phyloP scores from a whole-genome alignment of 2,113 vertebrate species.

The Scartelaos histophorus region DNA sequence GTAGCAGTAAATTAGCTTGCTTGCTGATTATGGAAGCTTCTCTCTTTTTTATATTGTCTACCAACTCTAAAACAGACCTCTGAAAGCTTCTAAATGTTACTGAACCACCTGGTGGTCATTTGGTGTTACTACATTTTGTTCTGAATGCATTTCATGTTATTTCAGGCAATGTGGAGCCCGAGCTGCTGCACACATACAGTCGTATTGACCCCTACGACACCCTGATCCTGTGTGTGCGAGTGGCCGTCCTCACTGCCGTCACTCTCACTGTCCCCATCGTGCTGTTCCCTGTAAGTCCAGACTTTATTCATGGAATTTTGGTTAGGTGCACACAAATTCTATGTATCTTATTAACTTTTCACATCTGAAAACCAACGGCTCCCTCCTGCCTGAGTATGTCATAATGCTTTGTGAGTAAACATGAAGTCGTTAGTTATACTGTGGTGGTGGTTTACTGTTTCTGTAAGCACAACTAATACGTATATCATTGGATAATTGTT shows the following conservation, averaged over 20 bases:
- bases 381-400: too few relatives aligned
- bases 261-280: conserved; percentile 96
- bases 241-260: conserved; percentile 94
- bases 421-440: too few relatives aligned
- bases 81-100: background rate
- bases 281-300: conserved; percentile 88
- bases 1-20: background rate
- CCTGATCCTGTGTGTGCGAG: conserved; percentile 91
- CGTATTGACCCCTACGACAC: conserved; percentile 89
- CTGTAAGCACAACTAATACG: too few relatives aligned
- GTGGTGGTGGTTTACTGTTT: too few relatives aligned
- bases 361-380: too few relatives aligned
- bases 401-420: too few relatives aligned
- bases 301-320: background rate
- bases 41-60: background rate
- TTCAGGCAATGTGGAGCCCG: conserved; percentile 85
- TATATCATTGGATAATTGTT: too few relatives aligned
- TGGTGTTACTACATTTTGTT: background rate
- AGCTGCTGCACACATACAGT: conserved; percentile 95
- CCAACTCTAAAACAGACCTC: background rate
- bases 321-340: too few relatives aligned
- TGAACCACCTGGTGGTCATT: conserved; percentile 48
- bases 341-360: too few relatives aligned
- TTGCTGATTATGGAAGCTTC: background rate
- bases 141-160: conserved; percentile 6